Conservation (phyloP, 1,140 invertebrate genomes). For the Cataglyphis hispanica region DNA sequence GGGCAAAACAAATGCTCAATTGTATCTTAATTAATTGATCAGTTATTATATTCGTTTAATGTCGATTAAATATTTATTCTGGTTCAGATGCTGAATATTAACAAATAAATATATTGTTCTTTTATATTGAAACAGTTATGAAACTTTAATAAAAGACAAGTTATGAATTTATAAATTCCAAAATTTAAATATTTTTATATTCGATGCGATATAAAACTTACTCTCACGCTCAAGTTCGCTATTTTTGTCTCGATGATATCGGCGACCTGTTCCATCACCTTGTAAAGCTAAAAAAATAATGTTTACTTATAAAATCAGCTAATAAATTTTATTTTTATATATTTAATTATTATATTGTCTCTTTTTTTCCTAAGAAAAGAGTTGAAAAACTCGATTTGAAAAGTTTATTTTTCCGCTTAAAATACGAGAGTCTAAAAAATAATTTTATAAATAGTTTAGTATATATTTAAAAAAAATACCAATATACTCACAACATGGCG, state of each 20-base stretch:
- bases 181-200: background rate
- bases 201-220: slow-evolving; percentile 55
- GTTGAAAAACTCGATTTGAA: background rate
- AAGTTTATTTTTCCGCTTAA: background rate
- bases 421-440: background rate
- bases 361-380: background rate
- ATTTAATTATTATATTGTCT: slow-evolving; percentile 26
- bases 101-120: background rate
- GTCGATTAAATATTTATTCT: background rate
- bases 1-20: background rate
- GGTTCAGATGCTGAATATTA: background rate
- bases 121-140: background rate
- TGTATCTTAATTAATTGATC: too few species aligned
- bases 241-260: slow-evolving; percentile 59
- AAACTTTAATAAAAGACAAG: background rate
- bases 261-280: slow-evolving; percentile 66
- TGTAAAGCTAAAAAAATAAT: slow-evolving; percentile 66
- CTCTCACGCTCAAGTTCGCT: slow-evolving; percentile 61
- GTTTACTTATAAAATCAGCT: too few species aligned
- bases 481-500: slow-evolving; percentile 82
- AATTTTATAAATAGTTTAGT: background rate
- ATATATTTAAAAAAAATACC: background rate
- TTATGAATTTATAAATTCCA: background rate
- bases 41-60: background rate
- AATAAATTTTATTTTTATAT: slow-evolving; percentile 33